These are phyloP conservation scores for Melanostoma scalare DNA, from an alignment of 2,888 invertebrate genomes.

Conservation along the genomic window DNA sequence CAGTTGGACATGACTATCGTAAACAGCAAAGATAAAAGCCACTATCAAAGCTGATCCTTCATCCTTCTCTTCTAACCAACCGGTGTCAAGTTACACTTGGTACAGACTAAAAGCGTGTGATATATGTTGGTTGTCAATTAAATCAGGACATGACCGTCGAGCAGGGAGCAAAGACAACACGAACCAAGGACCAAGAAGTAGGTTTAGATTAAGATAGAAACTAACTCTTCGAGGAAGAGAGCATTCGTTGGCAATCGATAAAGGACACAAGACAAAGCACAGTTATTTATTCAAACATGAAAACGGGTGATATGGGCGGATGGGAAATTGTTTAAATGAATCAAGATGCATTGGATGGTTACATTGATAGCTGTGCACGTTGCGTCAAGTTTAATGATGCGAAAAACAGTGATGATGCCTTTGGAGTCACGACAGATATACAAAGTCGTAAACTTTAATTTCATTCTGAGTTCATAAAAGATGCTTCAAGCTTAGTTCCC, in stretches of 20 bases:
- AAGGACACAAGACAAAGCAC: slow-evolving; percentile 38
- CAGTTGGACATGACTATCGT: slow-evolving; percentile 30
- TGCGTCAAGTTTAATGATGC: slow-evolving; percentile 26
- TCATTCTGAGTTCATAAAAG: slow-evolving; percentile 27
- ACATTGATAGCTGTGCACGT: slow-evolving; percentile 42
- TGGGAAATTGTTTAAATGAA: slow-evolving; percentile 6
- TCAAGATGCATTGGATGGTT: slow-evolving; percentile 50
- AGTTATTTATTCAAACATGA: slow-evolving; percentile 1
- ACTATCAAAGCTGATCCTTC: slow-evolving; percentile 7
- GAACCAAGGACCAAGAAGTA: background rate
- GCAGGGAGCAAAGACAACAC: slow-evolving; percentile 41
- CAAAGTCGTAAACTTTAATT: slow-evolving; percentile 56
- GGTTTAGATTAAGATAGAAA: slow-evolving; percentile 20
- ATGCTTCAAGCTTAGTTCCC: slow-evolving; percentile 8
- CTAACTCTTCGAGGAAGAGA: slow-evolving; percentile 26
- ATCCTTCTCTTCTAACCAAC: slow-evolving; percentile 6
- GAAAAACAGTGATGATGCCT: slow-evolving; percentile 2
- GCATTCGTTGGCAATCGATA: slow-evolving; percentile 55
- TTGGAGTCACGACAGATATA: slow-evolving; percentile 41
- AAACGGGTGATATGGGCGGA: no score
- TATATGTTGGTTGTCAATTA: slow-evolving; percentile 79
- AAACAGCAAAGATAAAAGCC: slow-evolving; percentile 9
- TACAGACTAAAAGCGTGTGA: slow-evolving; percentile 64
- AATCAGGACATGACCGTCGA: slow-evolving; percentile 78
- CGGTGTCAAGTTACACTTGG: slow-evolving; percentile 55